phyloP scores from a whole-genome alignment of 2,797 vertebrate species.

The Helicolenus hilgendorfi region DNA sequence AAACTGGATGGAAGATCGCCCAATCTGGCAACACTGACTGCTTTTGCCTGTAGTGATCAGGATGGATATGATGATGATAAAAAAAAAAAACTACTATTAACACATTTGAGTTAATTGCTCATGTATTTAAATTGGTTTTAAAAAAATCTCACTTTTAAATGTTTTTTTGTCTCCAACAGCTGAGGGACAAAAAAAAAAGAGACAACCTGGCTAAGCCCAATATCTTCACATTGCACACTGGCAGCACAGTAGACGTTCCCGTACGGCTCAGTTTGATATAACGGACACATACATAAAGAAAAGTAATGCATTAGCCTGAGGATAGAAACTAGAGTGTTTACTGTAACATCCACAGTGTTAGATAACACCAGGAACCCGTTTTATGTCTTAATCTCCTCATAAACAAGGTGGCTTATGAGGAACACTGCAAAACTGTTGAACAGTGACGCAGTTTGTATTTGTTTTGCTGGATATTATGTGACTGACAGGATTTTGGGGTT shows the following conservation, averaged over 20 bases:
- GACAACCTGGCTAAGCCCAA: slow-evolving; percentile 9
- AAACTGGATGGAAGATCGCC: not conserved
- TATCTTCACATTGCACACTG: slow-evolving; percentile 25
- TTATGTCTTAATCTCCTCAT: slow-evolving; percentile 71
- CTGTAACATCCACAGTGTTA: slow-evolving; percentile 43
- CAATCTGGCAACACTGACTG: not conserved
- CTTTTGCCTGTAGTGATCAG: not conserved
- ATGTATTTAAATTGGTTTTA: not conserved
- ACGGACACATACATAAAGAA: slow-evolving; percentile 31
- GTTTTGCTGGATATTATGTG: slow-evolving; percentile 25
- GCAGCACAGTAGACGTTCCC: not conserved
- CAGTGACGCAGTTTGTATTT: slow-evolving; percentile 48
- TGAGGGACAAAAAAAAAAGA: not conserved
- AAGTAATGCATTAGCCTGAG: slow-evolving; percentile 38
- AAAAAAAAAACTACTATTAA: not conserved
- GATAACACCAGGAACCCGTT: slow-evolving; percentile 51
- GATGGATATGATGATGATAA: not conserved
- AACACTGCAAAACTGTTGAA: slow-evolving; percentile 45
- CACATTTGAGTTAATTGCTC: not conserved
- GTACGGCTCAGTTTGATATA: not conserved
- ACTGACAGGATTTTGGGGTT: slow-evolving; percentile 50
- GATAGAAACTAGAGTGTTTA: slow-evolving; percentile 36
- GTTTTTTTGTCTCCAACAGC: not conserved
- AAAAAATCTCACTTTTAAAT: not conserved
- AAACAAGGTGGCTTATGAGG: slow-evolving; percentile 51